A percentile compares a stretch with the other conserved stretches of the same genome.
Evolutionary conservation across 2,113 vertebrate species (phyloP).

Genomic region (Australoheros scitulus): DNA sequence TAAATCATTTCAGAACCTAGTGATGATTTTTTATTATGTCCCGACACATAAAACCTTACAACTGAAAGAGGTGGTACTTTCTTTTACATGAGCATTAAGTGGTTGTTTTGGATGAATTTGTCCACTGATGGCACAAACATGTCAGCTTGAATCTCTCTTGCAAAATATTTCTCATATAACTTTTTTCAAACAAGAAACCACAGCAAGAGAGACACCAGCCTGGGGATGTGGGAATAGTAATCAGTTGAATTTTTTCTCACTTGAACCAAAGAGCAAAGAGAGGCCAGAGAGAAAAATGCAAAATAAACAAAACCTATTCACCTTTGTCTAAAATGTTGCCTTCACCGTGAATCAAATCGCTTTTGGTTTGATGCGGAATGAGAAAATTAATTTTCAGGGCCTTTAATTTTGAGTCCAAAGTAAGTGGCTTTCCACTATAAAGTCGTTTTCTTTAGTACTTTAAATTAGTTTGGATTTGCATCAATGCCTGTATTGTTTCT

Average conservation of each 20-base stretch:
- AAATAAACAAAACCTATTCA: no score
- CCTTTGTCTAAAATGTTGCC: not conserved
- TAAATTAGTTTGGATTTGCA: not conserved
- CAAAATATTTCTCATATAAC: not conserved
- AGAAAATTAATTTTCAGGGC: not conserved
- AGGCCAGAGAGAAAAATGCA: no score
- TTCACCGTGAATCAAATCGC: not conserved
- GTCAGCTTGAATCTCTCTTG: not conserved
- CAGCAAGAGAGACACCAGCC: not conserved
- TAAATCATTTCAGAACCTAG: no score
- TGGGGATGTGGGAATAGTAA: not conserved
- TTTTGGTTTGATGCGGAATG: not conserved
- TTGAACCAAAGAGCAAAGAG: no score
- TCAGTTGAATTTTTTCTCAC: not conserved
- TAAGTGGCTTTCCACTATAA: no score
- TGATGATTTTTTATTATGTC: no score
- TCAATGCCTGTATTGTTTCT: not conserved
- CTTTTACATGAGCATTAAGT: not conserved
- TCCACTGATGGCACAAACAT: not conserved
- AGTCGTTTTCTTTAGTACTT: not conserved
- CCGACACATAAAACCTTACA: not conserved
- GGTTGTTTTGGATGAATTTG: not conserved
- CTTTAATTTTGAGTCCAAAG: not conserved
- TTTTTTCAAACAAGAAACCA: not conserved
- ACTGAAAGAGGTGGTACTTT: not conserved